Evolutionary conservation across 2,888 invertebrate species (phyloP).

Genomic region (Epinotia demarniana): DNA sequence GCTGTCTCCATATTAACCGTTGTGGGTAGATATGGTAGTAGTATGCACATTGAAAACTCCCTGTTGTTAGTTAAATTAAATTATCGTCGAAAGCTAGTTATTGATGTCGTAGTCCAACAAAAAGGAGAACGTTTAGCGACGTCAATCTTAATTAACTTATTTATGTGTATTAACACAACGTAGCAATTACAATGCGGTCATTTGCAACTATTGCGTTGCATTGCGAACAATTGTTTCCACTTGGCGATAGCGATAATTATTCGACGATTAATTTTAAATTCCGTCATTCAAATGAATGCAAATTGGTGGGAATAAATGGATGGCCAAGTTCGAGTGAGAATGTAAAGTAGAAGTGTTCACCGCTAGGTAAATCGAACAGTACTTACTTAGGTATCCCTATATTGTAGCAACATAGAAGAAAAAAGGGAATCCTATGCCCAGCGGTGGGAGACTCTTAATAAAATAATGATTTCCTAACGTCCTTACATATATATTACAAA

Average conservation of each 20-base stretch:
- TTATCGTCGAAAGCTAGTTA: too few species aligned
- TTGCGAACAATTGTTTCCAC: slow-evolving; percentile 15
- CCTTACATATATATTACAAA: too few species aligned
- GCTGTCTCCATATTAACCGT: too few species aligned
- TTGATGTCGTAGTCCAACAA: too few species aligned
- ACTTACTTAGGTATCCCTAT: not conserved
- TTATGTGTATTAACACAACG: slow-evolving; percentile 1
- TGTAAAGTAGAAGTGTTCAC: slow-evolving; percentile 3
- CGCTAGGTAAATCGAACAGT: not conserved
- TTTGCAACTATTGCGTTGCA: not conserved
- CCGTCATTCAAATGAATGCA: slow-evolving; percentile 40
- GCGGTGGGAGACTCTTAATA: too few species aligned
- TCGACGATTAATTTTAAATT: slow-evolving; percentile 34
- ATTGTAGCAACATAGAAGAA: not conserved
- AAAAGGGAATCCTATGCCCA: too few species aligned
- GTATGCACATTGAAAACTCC: too few species aligned
- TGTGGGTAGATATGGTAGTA: too few species aligned
- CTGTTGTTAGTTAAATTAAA: too few species aligned
- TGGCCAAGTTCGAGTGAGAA: slow-evolving; percentile 29
- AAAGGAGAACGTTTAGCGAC: not conserved
- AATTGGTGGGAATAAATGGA: slow-evolving; percentile 33
- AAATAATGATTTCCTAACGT: too few species aligned
- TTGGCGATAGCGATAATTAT: slow-evolving; percentile 37
- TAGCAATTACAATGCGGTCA: slow-evolving; percentile 2
- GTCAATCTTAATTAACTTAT: slow-evolving; percentile 16